Evolutionary conservation across 2,113 vertebrate genomes (phyloP).

Genomic region (Mirounga angustirostris): DNA sequence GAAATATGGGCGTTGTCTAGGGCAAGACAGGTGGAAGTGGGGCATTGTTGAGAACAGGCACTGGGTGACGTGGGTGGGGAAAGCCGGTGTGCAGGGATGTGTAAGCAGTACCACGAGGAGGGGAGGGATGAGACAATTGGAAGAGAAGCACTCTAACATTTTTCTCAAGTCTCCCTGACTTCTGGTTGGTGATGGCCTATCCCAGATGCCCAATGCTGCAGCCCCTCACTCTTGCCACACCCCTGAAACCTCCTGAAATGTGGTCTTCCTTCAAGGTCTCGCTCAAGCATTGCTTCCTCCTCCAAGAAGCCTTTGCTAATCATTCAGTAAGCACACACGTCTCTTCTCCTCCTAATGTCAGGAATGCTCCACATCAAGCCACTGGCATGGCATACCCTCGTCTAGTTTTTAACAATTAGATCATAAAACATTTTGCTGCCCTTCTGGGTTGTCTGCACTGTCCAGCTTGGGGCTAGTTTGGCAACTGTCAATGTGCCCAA

Average conservation of each 20-base stretch:
- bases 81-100: not conserved
- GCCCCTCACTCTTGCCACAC: not conserved
- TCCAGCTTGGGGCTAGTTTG: not conserved
- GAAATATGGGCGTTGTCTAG: not conserved
- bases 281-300: not conserved
- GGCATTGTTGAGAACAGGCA: not conserved
- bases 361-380: not conserved
- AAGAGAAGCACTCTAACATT: not conserved
- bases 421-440: not conserved
- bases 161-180: not conserved
- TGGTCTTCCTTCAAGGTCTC: not conserved
- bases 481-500: not conserved
- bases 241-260: not conserved
- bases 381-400: too few relatives aligned
- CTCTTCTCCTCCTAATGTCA: not conserved
- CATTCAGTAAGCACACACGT: not conserved
- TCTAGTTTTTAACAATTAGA: not conserved
- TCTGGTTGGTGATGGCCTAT: not conserved
- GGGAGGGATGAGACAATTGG: fast-evolving
- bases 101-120: not conserved
- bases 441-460: not conserved
- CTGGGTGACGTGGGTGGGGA: not conserved
- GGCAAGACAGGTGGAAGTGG: not conserved
- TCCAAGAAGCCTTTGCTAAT: not conserved
- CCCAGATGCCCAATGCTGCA: not conserved